A percentile compares a stretch with the other conserved stretches of the same genome.
These are phyloP conservation scores for Drosophila sordidapex DNA, from an alignment of 2,888 invertebrate species.

Conservation along the genomic window DNA sequence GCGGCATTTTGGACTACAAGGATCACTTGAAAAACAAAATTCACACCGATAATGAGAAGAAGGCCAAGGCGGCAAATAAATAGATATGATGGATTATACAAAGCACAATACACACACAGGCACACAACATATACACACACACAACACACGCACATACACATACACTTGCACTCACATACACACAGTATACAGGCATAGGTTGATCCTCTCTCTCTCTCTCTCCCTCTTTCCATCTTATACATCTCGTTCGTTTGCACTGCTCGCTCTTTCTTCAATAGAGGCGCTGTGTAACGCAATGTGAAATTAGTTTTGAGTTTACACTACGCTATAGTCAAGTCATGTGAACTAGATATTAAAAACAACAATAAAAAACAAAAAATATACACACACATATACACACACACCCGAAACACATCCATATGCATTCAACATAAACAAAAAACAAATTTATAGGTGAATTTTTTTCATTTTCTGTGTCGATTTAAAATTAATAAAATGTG, in stretches of 20 bases:
- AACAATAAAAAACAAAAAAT: constrained; percentile 15
- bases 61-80: constrained; percentile 73
- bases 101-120: constrained; percentile 17
- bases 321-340: constrained; percentile 48
- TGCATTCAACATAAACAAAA: constrained; percentile 16
- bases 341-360: constrained; percentile 20
- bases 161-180: constrained; percentile 7
- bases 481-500: constrained; percentile 58
- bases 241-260: not conserved
- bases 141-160: constrained; percentile 10
- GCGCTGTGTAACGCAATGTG: constrained; percentile 31
- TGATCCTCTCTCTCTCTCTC: constrained; percentile 1
- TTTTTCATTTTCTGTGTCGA: constrained; percentile 61
- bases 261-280: constrained; percentile 15
- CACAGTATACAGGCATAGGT: constrained; percentile 28
- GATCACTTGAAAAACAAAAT: constrained; percentile 96
- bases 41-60: constrained; percentile 86
- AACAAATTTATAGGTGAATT: constrained; percentile 76
- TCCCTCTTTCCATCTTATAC: not conserved
- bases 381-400: constrained; percentile 23
- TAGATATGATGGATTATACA: constrained; percentile 21
- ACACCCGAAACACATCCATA: constrained; percentile 14
- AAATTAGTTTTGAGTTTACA: constrained; percentile 60
- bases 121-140: constrained; percentile 27
- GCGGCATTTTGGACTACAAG: constrained; percentile 98